phyloP scores from a whole-genome alignment of 2,888 invertebrate genomes.

The Schrankia costaestrigalis region DNA sequence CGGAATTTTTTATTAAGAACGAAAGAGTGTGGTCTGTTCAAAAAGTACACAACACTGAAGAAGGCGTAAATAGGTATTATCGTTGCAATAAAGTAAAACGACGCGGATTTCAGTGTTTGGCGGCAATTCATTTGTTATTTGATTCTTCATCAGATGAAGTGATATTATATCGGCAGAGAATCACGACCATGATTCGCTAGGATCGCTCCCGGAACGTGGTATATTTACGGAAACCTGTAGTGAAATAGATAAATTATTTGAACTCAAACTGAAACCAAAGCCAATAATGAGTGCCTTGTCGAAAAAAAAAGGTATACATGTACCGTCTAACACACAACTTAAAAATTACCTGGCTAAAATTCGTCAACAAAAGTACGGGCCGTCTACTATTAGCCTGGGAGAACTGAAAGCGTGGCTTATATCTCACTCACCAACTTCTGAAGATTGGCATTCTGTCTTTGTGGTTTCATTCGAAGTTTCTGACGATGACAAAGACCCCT shows the following conservation, averaged over 20 bases:
- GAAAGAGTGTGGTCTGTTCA: background rate
- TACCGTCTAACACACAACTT: constrained; percentile 2
- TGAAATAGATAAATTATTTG: constrained; percentile 5
- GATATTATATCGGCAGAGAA: background rate
- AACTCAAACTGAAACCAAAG: constrained; percentile 1
- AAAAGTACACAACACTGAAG: background rate
- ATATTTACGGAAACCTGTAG: background rate
- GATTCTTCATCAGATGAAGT: constrained; percentile 1
- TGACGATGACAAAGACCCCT: background rate
- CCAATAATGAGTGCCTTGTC: background rate
- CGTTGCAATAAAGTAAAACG: background rate
- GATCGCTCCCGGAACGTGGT: background rate
- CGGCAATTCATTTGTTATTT: constrained; percentile 1
- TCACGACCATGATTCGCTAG: background rate
- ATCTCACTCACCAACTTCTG: constrained; percentile 2
- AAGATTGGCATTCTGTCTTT: constrained; percentile 1
- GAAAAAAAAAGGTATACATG: background rate
- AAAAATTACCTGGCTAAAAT: constrained; percentile 2
- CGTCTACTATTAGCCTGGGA: constrained; percentile 1
- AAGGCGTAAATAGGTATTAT: constrained; percentile 1
- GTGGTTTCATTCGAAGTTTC: background rate
- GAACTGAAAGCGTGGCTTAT: constrained; percentile 6
- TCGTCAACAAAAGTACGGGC: too few species aligned
- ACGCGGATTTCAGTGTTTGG: background rate
- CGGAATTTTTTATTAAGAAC: background rate